Percentiles rank a stretch among this genome's conserved stretches.
Evolutionary conservation across 2,113 vertebrate genomes (phyloP).

Genomic region (Struthio camelus): DNA sequence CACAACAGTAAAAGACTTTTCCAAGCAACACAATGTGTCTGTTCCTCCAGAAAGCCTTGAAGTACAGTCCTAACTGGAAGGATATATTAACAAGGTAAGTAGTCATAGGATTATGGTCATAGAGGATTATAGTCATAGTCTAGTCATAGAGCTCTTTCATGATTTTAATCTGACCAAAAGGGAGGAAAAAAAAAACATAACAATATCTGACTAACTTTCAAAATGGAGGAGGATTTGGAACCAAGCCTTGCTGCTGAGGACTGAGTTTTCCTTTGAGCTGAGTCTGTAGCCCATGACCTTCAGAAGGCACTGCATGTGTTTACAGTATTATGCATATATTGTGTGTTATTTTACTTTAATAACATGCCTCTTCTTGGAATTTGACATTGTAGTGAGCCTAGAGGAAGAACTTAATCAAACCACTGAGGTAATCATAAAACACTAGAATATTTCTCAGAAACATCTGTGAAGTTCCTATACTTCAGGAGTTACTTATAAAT

Average conservation of each 20-base stretch:
- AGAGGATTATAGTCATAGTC: no score
- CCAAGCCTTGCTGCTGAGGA: not conserved
- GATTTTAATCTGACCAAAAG: not conserved
- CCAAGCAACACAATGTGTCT: not conserved
- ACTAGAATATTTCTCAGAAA: not conserved
- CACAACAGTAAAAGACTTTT: not conserved
- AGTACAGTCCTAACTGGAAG: not conserved
- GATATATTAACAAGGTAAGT: not conserved
- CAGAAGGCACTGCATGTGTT: not conserved
- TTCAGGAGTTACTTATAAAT: not conserved
- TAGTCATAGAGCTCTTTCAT: not conserved
- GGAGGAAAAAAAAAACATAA: not conserved
- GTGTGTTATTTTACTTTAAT: not conserved
- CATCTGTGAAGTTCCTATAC: not conserved
- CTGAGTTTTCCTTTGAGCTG: not conserved
- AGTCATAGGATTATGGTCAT: not conserved
- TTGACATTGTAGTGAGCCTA: not conserved
- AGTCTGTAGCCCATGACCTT: not conserved
- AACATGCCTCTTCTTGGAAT: not conserved
- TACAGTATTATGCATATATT: not conserved
- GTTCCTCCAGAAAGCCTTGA: not conserved
- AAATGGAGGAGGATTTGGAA: not conserved
- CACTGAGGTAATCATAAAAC: not conserved
- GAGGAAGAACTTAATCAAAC: not conserved
- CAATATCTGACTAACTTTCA: not conserved